Evolutionary conservation across 2,888 invertebrate genomes (phyloP), one percentile per base, ranked within the genome.

Genomic region (Macrophya alboannulata): DNA sequence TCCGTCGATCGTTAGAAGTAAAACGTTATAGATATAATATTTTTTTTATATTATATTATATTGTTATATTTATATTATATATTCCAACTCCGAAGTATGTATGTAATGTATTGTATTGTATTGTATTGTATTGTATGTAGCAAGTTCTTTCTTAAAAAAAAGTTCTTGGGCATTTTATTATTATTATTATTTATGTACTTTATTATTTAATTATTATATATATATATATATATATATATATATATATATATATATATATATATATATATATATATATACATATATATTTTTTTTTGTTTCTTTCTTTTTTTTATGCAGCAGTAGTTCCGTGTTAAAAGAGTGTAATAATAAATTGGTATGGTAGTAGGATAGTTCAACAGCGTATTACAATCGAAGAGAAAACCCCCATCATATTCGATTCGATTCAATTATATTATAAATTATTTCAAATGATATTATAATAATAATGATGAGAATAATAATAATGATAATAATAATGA

Each of bases 281-380:
- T n/a, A n/a, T n/a, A n/a, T n/a, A n/a, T 31, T 82, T 86, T 85
- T n/a, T 25, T 81, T 84, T 55, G 21, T 43, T 31, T 55, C 65
- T 62, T 45, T 25, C 25, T 25, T 10, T 62, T 10, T 62, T 1
- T 25, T 21, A 25, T 65, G 62, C 72, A 86, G 74, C 77, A 4
- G 83, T 85, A 85, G 85, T 59, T 48, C 25, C 77, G 48, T 31
- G 31, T 31, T 31, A 31, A 31, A 31, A 48, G 40, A 77, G 45
- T 74, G n/a, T 71, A 71, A n/a, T 71, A 71, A 25, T 71, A 71
- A 37, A 71, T 6, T 25, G 17, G 71, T 71, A 71, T 9, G n/a
- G n/a, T 43, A 72, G 17, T 31, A 17, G 43, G 31, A 17, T n/a
- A 72, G 37, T 40, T 37, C 21, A 72, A 21, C 45, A n/a, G 40